These are phyloP conservation scores for Ataeniobius toweri DNA, from an alignment of 2,797 vertebrate species.

Conservation along the genomic window DNA sequence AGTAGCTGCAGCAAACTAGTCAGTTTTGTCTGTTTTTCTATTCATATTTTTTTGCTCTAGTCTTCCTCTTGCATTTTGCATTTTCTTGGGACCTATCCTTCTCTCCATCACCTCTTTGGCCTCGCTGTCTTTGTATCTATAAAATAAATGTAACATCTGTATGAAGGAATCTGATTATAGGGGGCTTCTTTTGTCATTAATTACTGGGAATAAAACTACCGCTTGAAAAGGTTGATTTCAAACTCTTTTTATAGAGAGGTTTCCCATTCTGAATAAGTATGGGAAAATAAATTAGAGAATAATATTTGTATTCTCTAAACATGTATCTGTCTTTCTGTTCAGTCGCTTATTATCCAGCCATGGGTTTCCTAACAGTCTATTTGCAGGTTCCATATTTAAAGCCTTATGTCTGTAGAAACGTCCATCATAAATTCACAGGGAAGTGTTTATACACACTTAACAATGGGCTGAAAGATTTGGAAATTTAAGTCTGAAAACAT, in stretches of 20 bases:
- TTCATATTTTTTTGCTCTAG: constrained; percentile 15
- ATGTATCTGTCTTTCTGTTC: not conserved
- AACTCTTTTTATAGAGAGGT: not conserved
- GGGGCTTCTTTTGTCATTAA: constrained; percentile 15
- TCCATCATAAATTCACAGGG: not conserved
- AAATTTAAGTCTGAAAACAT: not conserved
- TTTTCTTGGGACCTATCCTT: constrained; percentile 35
- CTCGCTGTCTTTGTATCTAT: constrained; percentile 30
- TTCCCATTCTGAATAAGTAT: not conserved
- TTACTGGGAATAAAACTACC: not conserved
- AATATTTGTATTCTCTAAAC: not conserved
- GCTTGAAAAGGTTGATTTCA: not conserved
- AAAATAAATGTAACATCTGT: not conserved
- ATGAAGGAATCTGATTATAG: constrained; percentile 31
- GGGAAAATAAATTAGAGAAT: not conserved
- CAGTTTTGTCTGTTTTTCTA: constrained; percentile 5
- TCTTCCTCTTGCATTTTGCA: constrained; percentile 1
- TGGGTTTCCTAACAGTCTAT: not conserved
- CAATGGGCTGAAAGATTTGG: not conserved
- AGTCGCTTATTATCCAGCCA: not conserved
- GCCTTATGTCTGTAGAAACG: not conserved
- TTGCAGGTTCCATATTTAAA: not conserved
- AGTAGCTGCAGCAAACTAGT: constrained; percentile 27
- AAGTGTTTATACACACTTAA: not conserved
- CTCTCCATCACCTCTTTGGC: constrained; percentile 29